A percentile compares a stretch with the other conserved stretches of the same genome.
Evolutionary conservation across 2,888 invertebrate genomes (phyloP).

Genomic region (Shargacucullia verbasci): DNA sequence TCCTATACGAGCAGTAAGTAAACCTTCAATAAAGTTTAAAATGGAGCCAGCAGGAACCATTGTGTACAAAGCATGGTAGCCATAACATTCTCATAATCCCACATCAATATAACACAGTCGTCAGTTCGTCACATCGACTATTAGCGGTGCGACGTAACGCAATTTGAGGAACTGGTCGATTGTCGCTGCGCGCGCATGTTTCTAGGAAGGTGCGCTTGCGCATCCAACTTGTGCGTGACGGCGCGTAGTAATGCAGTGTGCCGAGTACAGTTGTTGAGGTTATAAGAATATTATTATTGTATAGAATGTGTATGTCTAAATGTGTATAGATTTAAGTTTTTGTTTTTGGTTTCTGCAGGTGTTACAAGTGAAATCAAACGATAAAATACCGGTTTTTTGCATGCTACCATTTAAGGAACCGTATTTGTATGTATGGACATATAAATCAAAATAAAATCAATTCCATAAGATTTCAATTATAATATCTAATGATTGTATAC

Average conservation of each 20-base stretch:
- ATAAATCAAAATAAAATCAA: no score
- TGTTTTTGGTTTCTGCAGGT: no score
- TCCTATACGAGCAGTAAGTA: no score
- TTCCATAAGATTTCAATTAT: no score
- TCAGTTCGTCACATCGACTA: constrained; percentile 30
- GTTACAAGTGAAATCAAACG: no score
- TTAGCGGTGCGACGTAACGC: constrained; percentile 42
- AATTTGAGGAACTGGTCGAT: constrained; percentile 45
- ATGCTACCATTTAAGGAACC: no score
- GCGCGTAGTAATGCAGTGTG: constrained; percentile 40
- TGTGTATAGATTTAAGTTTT: neutral
- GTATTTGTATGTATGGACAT: no score
- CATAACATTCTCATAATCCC: constrained; percentile 11
- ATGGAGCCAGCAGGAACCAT: no score
- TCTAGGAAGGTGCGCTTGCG: constrained; percentile 55
- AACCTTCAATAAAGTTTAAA: no score
- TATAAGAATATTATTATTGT: constrained; percentile 29
- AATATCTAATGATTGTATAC: no score
- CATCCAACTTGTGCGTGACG: constrained; percentile 52
- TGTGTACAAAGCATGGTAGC: neutral
- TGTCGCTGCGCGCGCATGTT: constrained; percentile 38
- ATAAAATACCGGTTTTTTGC: no score
- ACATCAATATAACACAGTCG: constrained; percentile 16
- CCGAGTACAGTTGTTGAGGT: constrained; percentile 22
- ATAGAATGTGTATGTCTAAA: constrained; percentile 7